Conservation (phyloP, 2,888 invertebrate genomes). For the Lamellibrachia columna region DNA sequence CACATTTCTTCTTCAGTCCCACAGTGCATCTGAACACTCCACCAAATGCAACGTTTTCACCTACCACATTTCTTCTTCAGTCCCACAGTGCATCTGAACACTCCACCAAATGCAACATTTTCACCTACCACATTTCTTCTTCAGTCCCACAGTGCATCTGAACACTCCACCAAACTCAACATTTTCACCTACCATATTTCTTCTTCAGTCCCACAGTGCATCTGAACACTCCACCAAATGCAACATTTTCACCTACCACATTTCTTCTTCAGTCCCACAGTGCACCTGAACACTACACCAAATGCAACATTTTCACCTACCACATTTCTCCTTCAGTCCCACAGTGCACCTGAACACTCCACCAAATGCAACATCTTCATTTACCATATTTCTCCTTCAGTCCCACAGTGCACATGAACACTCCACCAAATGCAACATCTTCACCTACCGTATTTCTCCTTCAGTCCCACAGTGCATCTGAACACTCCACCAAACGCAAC, state of each 20-base stretch:
- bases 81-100: no score
- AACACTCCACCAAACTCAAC: no score
- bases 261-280: conserved; percentile 89
- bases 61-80: no score
- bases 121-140: no score
- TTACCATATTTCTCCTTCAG: conserved; percentile 91
- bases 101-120: no score
- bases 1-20: conserved; percentile 77
- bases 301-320: conserved; percentile 94
- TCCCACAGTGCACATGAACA: conserved; percentile 93
- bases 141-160: no score
- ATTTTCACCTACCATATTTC: conserved; percentile 77
- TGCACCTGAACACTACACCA: conserved; percentile 97
- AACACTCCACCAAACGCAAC: conserved; percentile 99
- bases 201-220: conserved; percentile 86
- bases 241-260: conserved; percentile 78
- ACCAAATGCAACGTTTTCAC: no score
- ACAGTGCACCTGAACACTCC: conserved; percentile 97
- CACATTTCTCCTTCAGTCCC: conserved; percentile 91
- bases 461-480: conserved; percentile 90
- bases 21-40: no score
- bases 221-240: conserved; percentile 97
- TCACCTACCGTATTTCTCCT: conserved; percentile 84
- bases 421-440: conserved; percentile 92
- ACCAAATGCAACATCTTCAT: conserved; percentile 98